Evolutionary conservation across 1,140 invertebrate genomes (phyloP).

Genomic region (Trachymyrmex cornetzi): DNA sequence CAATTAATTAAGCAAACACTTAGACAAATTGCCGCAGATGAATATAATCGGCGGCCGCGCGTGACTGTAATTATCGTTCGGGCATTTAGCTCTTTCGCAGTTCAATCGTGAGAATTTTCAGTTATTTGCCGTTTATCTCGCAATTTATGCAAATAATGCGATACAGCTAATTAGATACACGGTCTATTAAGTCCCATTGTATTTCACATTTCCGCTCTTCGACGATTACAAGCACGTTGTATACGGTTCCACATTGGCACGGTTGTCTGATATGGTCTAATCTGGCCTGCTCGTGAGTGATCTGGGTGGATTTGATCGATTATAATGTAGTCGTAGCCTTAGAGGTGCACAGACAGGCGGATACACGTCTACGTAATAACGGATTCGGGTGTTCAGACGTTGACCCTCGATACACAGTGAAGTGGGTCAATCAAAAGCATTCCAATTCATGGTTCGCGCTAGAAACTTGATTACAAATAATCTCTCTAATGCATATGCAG

Average conservation of each 20-base stretch:
- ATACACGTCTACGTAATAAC: constrained; percentile 42
- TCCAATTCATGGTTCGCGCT: constrained; percentile 70
- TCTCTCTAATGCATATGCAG: constrained; percentile 70
- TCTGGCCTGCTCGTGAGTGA: constrained; percentile 50
- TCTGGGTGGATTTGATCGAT: constrained; percentile 56
- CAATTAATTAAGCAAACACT: constrained; percentile 43
- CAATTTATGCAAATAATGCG: constrained; percentile 41
- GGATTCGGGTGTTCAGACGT: constrained; percentile 62
- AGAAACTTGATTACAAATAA: constrained; percentile 70
- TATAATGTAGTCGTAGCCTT: constrained; percentile 54
- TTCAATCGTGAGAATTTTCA: constrained; percentile 23
- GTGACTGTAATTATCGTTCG: constrained; percentile 51
- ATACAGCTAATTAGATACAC: neutral
- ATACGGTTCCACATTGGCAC: constrained; percentile 22
- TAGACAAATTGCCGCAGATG: constrained; percentile 40
- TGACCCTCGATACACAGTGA: constrained; percentile 63
- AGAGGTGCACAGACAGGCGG: constrained; percentile 43
- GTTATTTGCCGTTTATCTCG: constrained; percentile 32
- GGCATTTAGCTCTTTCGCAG: constrained; percentile 16
- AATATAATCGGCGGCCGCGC: neutral
- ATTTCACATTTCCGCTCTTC: constrained; percentile 48
- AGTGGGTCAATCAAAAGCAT: constrained; percentile 74
- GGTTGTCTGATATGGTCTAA: constrained; percentile 55
- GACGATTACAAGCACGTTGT: constrained; percentile 40
- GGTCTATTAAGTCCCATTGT: constrained; percentile 48